phyloP scores from a whole-genome alignment of 2,888 invertebrate species.

The Ichneumon xanthorius region DNA sequence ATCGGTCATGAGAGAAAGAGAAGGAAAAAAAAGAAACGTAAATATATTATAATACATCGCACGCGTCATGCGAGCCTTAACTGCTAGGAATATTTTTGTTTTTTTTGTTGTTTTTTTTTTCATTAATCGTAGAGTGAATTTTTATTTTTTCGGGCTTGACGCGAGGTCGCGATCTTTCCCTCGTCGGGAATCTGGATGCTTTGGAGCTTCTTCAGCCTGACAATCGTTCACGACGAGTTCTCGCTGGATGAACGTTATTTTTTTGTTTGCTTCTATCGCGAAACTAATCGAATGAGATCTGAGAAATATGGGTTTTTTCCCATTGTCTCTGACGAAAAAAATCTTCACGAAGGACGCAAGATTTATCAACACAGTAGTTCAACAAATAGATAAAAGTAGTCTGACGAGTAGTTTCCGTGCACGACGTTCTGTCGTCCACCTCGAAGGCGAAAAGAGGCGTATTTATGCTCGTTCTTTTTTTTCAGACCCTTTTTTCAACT shows the following conservation, averaged over 20 bases:
- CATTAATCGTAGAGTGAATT: slow-evolving; percentile 72
- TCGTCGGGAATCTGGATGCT: slow-evolving; percentile 5
- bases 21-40: slow-evolving; percentile 66
- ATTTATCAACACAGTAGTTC: neutral
- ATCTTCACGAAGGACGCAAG: neutral
- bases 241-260: neutral
- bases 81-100: slow-evolving; percentile 76
- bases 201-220: neutral
- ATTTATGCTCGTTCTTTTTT: neutral
- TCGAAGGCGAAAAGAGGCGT: neutral
- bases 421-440: neutral
- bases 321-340: neutral
- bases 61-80: slow-evolving; percentile 68
- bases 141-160: slow-evolving; percentile 33
- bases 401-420: neutral
- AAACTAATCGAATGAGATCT: slow-evolving; percentile 36
- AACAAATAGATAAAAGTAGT: slow-evolving; percentile 14
- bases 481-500: neutral
- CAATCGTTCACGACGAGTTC: slow-evolving; percentile 16
- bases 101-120: neutral
- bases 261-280: neutral
- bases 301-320: neutral
- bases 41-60: slow-evolving; percentile 77
- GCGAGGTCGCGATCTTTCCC: slow-evolving; percentile 16
- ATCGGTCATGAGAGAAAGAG: slow-evolving; percentile 46